Evolutionary conservation across 2,888 invertebrate species (phyloP), one percentile per base, ranked within the genome.

Genomic region (Tortrix viridana): DNA sequence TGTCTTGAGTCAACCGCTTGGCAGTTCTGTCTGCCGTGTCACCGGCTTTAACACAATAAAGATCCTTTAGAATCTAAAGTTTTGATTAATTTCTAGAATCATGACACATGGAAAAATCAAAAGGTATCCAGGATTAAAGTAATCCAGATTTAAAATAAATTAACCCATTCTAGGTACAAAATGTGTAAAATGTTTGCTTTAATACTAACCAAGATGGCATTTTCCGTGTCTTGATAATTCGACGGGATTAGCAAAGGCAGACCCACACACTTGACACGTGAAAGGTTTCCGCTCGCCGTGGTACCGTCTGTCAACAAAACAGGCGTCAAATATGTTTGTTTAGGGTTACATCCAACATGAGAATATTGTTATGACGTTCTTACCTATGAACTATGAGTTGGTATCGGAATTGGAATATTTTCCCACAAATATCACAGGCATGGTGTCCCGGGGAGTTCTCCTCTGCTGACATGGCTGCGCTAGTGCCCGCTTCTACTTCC

Each of bases 271-370:
- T 93, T 95, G 93, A 83, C 94, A 94, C 66, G 96, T 96, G 79
- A 96, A 97, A 47, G 97, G 97, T 82, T 97, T 97, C 71, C 95
- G 94, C 86, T 97, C 97, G 46, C 95, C 96, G 76, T 97, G 97
- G 85, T 97, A 97, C 73, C 97, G 94, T 76, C 96, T 94, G 80
- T 52, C 19, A 32, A 26, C 3, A 26, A 32, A 32, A 32, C 12
- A 1, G 12, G 12, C 9, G 32, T 32, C 32, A 32, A 12, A 12
- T 12, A 32, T 32, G 32, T 32, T 32, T 9, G 32, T 32, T 32
- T 12, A 32, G 32, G 7, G 32, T 32, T 12, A 32, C 9, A 32
- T 32, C 9, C 9, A 32, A 32, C 32, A 32, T 23, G 5, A 23
- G 20, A 19, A 55, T 16, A 0, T 26, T 7, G 6, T 9, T 16